Base-by-base conservation (phyloP, 1,140 invertebrate species). In the Globodera rostochiensis region DNA sequence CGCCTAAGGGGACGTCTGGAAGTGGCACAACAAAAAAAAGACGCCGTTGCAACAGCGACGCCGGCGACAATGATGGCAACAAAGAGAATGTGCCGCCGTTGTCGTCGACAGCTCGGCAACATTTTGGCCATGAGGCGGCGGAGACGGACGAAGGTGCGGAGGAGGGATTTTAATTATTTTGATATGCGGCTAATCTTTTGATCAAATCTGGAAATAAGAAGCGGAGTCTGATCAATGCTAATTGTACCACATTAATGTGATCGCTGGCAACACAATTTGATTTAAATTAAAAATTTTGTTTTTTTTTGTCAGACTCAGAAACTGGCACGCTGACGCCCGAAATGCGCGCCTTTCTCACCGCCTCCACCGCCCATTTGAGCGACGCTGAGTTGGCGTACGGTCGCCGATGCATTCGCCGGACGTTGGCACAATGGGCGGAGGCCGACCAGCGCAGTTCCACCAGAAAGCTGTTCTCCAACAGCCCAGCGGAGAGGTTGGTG, bases 261-360 rank as follows among this genome's bases (percentile, higher is more conserved):
- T 46, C 8, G 9, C 36, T 11, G 4, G 47, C 70, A 8, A 73
- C 36, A 1, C 36, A 66, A 66, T 15, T 66, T 66, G 3, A 71
- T 71, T 71, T 71, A 19, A 71, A 4, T 36, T 36, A 36, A 36
- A 36, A 36, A 36, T 3, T 36, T 36, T 0, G 0, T 36, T 1
- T 71, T 71, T 45, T 8, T 0, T 47, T 36, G 46, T 79, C 21
- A 77, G 21, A 76, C 15, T 49, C 74, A 13, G 75, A 73, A 25
- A 79, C 36, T 69, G 67, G 7, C 50, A 4, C 11, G 21, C n/a
- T 82, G 45, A 73, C 81, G 25, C 11, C 79, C 7, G 81, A 82
- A 57, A 82, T 82, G 81, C 50, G 74, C 21, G 25, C 25, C 9
- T 82, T 82, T 81, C 49, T 82, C 50, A 47, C 3, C 15, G 19